Conservation (phyloP, 1,140 invertebrate genomes). For the Ceratosolen solmsi region DNA sequence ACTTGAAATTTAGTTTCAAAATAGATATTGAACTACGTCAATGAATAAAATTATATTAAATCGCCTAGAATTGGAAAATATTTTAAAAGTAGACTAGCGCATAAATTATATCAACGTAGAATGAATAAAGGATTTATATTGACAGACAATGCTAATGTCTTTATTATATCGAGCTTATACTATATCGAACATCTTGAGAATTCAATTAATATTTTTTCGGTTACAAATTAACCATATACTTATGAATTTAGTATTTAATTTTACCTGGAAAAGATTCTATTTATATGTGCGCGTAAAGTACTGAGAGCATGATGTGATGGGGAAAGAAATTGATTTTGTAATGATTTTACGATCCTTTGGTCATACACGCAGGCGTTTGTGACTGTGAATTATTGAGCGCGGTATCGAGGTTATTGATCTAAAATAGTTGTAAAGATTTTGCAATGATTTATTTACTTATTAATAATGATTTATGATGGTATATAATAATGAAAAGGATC, state of each 20-base stretch:
- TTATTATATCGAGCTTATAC: no score
- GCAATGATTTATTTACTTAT: slow-evolving; percentile 46
- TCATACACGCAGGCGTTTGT: neutral
- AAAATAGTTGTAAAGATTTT: slow-evolving; percentile 32
- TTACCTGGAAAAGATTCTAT: neutral
- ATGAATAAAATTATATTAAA: no score
- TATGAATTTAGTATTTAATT: slow-evolving; percentile 2
- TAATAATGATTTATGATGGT: slow-evolving; percentile 42
- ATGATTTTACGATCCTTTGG: slow-evolving; percentile 16
- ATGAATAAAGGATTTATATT: no score
- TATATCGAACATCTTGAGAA: neutral
- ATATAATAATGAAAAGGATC: slow-evolving; percentile 5
- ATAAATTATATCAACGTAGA: no score
- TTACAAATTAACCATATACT: neutral
- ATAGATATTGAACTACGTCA: no score
- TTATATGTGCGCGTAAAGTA: neutral
- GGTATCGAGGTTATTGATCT: slow-evolving; percentile 35
- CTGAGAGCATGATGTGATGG: neutral
- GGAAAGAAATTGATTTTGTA: slow-evolving; percentile 44
- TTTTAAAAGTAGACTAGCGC: no score
- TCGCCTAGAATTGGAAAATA: no score
- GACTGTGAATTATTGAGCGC: slow-evolving; percentile 36
- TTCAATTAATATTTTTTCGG: neutral
- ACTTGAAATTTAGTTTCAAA: no score
- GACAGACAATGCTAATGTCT: no score